Evolutionary conservation across 2,797 vertebrate species (phyloP).

Genomic region (Alcedo quadribrachys): DNA sequence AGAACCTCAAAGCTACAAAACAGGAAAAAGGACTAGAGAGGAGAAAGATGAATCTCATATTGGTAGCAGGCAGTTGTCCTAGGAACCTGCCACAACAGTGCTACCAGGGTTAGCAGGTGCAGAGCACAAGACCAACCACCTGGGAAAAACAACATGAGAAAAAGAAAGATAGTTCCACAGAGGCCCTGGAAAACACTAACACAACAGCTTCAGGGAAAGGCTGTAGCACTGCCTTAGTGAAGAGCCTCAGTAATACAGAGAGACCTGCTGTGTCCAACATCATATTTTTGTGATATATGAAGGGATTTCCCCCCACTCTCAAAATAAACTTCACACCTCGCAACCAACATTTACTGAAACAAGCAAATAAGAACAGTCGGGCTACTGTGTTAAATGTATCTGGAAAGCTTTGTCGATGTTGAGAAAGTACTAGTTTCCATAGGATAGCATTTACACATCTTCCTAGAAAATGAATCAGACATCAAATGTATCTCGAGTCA

Average conservation of each 20-base stretch:
- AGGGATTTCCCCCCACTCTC: not conserved
- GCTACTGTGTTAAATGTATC: not conserved
- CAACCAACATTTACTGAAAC: too few relatives aligned
- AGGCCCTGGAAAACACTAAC: not conserved
- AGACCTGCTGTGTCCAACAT: not conserved
- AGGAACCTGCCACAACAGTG: not conserved
- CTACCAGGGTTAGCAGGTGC: not conserved
- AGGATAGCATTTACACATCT: not conserved
- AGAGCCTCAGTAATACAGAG: not conserved
- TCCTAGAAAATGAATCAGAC: not conserved
- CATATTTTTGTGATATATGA: accelerated
- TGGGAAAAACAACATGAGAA: not conserved
- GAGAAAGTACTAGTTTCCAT: not conserved
- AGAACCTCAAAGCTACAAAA: not conserved
- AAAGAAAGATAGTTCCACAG: not conserved
- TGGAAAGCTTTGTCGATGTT: not conserved
- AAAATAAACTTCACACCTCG: not conserved
- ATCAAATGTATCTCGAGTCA: not conserved
- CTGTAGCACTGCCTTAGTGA: not conserved
- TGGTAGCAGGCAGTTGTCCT: not conserved
- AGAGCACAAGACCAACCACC: not conserved
- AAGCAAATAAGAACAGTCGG: not conserved
- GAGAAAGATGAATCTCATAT: not conserved
- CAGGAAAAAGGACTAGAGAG: not conserved
- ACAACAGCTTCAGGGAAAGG: not conserved